Percentiles rank a stretch among this genome's conserved stretches.
Conservation (phyloP, 2,797 vertebrate genomes). For the Sarcoramphus papa region DNA sequence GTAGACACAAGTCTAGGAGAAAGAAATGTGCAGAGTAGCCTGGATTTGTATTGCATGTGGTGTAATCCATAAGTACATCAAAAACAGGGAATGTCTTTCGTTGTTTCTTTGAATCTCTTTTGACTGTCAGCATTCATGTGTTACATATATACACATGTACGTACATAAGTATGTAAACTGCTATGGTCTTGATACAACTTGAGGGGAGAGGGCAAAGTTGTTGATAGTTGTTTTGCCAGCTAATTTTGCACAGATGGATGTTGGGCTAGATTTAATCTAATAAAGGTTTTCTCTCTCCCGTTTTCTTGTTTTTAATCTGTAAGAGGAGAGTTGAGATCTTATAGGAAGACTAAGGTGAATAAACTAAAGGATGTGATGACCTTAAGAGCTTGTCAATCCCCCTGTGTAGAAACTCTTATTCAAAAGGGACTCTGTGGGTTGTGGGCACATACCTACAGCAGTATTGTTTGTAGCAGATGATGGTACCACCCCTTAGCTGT, state of each 20-base stretch:
- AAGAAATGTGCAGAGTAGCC: background rate
- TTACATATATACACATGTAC: rapidly evolving
- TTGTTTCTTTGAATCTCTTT: background rate
- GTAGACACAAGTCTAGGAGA: background rate
- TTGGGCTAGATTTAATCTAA: background rate
- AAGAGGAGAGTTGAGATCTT: background rate
- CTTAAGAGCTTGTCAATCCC: background rate
- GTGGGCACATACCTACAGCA: background rate
- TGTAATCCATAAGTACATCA: background rate
- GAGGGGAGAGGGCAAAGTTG: background rate
- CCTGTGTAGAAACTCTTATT: background rate
- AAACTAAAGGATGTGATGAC: background rate
- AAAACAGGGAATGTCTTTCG: background rate
- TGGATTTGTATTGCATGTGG: background rate
- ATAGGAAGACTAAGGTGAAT: background rate
- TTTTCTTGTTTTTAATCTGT: background rate
- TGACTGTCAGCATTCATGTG: background rate
- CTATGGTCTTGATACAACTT: background rate
- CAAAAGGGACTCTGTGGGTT: background rate
- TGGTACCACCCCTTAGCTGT: background rate
- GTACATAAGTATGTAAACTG: background rate
- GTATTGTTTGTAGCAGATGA: background rate
- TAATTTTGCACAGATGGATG: background rate
- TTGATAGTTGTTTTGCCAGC: background rate
- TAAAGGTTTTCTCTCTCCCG: background rate